A percentile compares a stretch with the other conserved stretches of the same genome.
These are phyloP conservation scores for Craterocephalus amniculus DNA, from an alignment of 2,797 vertebrate genomes.

Conservation along the genomic window DNA sequence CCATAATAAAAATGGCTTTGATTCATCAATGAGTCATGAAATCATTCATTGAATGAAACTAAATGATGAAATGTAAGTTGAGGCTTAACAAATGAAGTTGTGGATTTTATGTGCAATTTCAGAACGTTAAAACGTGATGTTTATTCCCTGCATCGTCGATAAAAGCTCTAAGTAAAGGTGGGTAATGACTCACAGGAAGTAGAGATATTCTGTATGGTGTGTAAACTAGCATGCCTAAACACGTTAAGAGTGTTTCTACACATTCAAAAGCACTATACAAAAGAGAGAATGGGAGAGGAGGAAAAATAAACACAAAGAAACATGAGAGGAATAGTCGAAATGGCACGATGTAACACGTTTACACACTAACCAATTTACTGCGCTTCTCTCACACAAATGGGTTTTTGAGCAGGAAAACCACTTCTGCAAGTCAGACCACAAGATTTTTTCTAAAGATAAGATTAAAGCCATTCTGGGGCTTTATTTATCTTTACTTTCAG, in stretches of 20 bases:
- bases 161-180: not conserved
- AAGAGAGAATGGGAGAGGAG: not conserved
- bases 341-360: slow-evolving; percentile 62
- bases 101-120: slow-evolving; percentile 13
- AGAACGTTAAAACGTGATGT: not conserved
- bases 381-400: not conserved
- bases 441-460: slow-evolving; percentile 6
- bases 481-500: not conserved
- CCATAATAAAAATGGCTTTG: not conserved
- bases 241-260: slow-evolving; percentile 19
- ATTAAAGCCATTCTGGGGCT: slow-evolving; percentile 15
- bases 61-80: slow-evolving; percentile 16
- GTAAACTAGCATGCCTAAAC: slow-evolving; percentile 40
- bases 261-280: slow-evolving; percentile 4
- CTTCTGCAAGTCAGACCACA: not conserved
- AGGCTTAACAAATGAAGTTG: not conserved
- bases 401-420: not conserved
- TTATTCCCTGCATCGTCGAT: slow-evolving; percentile 6
- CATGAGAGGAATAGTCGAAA: slow-evolving; percentile 8
- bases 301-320: not conserved
- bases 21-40: not conserved
- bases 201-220: not conserved
- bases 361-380: not conserved
- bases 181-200: not conserved
- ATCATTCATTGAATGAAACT: slow-evolving; percentile 30